Conservation (phyloP, 2,888 invertebrate genomes). For the Orchesellides sinensis region DNA sequence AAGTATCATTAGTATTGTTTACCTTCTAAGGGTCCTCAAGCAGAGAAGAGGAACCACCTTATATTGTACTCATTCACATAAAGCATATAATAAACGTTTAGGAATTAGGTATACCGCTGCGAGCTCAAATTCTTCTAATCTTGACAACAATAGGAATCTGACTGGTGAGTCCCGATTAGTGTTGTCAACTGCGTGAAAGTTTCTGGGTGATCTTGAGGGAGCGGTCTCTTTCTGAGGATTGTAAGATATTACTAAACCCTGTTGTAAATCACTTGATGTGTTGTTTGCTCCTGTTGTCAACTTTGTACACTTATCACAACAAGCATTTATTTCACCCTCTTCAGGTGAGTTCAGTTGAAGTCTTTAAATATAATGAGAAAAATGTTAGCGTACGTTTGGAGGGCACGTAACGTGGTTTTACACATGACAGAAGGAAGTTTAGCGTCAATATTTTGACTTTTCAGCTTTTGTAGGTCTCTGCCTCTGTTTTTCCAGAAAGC, state of each 20-base stretch:
- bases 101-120: slow-evolving; percentile 18
- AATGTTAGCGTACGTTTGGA: too few species aligned
- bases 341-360: background rate
- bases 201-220: slow-evolving; percentile 63
- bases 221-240: slow-evolving; percentile 47
- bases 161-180: slow-evolving; percentile 53
- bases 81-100: background rate
- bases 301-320: slow-evolving; percentile 38
- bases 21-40: slow-evolving; percentile 13
- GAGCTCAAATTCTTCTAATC: slow-evolving; percentile 35
- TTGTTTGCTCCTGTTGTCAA: slow-evolving; percentile 51
- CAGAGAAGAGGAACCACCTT: background rate
- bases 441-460: slow-evolving; percentile 58
- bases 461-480: background rate
- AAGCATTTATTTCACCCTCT: background rate
- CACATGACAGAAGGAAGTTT: background rate
- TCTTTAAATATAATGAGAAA: background rate
- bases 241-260: slow-evolving; percentile 46
- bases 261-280: slow-evolving; percentile 51
- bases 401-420: too few species aligned
- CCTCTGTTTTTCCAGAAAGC: background rate
- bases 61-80: background rate
- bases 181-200: slow-evolving; percentile 62
- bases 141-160: slow-evolving; percentile 41
- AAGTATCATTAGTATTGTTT: slow-evolving; percentile 30